Conservation (phyloP, 2,797 vertebrate genomes). For the Rousettus madagascariensis region DNA sequence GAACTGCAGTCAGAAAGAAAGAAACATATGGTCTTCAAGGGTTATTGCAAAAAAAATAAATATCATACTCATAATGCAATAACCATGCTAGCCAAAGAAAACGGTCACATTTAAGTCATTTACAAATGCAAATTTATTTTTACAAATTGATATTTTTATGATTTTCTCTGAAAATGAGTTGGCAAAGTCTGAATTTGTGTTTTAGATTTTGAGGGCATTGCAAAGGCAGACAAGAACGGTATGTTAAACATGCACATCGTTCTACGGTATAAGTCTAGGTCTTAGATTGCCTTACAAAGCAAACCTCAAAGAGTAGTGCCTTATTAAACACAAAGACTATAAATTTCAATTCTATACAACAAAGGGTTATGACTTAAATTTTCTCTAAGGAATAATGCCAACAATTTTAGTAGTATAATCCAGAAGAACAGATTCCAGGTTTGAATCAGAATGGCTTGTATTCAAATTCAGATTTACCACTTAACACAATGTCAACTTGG, state of each 20-base stretch:
- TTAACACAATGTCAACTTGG: neutral
- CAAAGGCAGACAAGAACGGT: constrained; percentile 72
- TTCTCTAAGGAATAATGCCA: constrained; percentile 10
- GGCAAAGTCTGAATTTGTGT: neutral
- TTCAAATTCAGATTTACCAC: neutral
- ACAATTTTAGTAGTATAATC: neutral
- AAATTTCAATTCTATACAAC: neutral
- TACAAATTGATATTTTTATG: constrained; percentile 29
- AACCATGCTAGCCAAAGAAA: constrained; percentile 30
- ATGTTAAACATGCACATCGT: constrained; percentile 55
- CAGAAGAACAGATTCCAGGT: neutral
- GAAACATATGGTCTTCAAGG: constrained; percentile 45
- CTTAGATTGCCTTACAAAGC: constrained; percentile 20
- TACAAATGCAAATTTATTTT: constrained; percentile 2
- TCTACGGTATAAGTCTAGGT: constrained; percentile 19
- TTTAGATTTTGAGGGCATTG: constrained; percentile 68
- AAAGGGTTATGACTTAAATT: neutral
- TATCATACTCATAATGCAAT: neutral
- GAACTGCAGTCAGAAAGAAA: constrained; percentile 41
- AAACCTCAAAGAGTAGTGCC: neutral
- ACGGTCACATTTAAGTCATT: neutral
- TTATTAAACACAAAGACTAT: constrained; percentile 15
- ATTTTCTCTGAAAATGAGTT: neutral
- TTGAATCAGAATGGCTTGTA: neutral
- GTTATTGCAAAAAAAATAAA: constrained; percentile 13